A percentile compares a stretch with the other conserved stretches of the same genome.
Evolutionary conservation across 2,888 invertebrate genomes (phyloP).

Genomic region (Caradrina clavipalpis): DNA sequence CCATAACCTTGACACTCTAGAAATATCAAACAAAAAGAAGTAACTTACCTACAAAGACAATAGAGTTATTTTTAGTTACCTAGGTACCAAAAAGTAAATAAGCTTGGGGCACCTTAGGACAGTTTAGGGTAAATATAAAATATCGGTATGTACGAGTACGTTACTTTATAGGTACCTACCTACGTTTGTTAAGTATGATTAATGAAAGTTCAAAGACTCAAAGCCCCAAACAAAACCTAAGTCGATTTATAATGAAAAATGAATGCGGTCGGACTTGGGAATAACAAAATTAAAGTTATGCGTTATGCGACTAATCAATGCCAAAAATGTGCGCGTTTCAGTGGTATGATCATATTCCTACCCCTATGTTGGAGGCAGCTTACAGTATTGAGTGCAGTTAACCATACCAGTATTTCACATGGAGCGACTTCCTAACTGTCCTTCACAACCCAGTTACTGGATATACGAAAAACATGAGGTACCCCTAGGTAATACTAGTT

Average conservation of each 20-base stretch:
- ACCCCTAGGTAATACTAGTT: no score
- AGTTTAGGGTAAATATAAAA: neutral
- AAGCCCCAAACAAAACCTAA: neutral
- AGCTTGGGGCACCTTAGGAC: neutral
- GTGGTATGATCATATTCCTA: no score
- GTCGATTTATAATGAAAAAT: neutral
- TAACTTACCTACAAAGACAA: neutral
- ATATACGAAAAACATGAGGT: no score
- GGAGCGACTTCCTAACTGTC: no score
- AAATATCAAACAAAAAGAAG: no score
- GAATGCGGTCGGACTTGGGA: neutral
- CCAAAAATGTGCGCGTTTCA: no score
- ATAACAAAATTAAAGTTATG: neutral
- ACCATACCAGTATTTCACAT: no score
- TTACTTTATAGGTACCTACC: neutral
- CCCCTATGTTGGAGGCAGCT: no score
- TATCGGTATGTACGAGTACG: neutral
- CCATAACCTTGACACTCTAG: conserved; percentile 25
- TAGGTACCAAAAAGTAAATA: neutral
- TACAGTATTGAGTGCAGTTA: no score
- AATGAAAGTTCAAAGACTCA: conserved; percentile 4
- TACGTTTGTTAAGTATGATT: neutral
- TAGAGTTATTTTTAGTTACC: neutral
- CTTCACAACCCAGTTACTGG: no score
- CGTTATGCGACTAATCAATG: no score